Base-by-base conservation (phyloP, 2,113 vertebrate genomes). In the Mastomys natalensis region DNA sequence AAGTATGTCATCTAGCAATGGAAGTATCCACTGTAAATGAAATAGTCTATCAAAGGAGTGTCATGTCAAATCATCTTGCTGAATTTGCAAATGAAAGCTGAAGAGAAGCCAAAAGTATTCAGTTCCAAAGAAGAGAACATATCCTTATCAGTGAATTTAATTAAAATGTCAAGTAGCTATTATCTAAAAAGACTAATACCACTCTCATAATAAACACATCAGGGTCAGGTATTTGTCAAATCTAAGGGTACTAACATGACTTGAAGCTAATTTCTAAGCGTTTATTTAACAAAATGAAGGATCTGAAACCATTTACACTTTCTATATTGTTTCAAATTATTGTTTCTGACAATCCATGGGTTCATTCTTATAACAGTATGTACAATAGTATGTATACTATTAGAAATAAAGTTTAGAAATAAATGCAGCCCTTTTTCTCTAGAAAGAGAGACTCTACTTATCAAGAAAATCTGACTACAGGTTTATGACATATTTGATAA, bases 121-220 rank as follows among this genome's bases (percentile, higher is more conserved):
- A 7, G 87, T 97, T 97, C 62, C 89, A 92, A 97, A 43, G 15
- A 64, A 43, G 4, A 62, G 7, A 94, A 0, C 5, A 72, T 90
- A 91, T 94, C 93, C 64, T 17, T 90, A 51, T 89, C 53, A 76
- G 37, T 82, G 82, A 68, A 24, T 95, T 97, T 97, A 95, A 96
- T 97, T 97, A 64, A 43, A 13, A 45, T 96, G 40, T 94, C 78
- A 87, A 92, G 1, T 78, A 95, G 1, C 10, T 95, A 43, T 89
- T 93, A 68, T 74, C 82, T 87, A 62, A 55, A 84, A 91, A 91
- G 10, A 89, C 78, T 55, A 92, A 82, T 93, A 80, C 60, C 73
- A 53, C 31, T 66, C 94, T 96, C 87, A 55, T 53, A 89, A 89
- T 84, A 89, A 66, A 96, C 91, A 77, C 40, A 88, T 92, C 91